These are phyloP conservation scores for Drosophila santomea DNA, from an alignment of 1,140 invertebrate species.

Conservation along the genomic window DNA sequence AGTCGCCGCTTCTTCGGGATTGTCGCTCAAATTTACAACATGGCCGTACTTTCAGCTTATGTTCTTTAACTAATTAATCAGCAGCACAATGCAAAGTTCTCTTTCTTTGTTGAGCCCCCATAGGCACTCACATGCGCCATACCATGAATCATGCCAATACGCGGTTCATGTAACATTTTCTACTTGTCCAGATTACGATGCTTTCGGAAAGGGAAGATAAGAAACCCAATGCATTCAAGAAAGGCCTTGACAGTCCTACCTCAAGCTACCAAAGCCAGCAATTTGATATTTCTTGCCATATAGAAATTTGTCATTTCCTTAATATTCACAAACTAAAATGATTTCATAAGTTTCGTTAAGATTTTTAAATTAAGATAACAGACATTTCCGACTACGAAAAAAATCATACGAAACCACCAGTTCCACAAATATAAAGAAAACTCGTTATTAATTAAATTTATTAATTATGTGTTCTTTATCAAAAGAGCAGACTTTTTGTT, in stretches of 20 bases:
- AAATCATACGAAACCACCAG: not conserved
- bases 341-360: not conserved
- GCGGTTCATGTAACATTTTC: conserved; percentile 1
- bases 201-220: conserved; percentile 1
- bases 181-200: not conserved
- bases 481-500: conserved; percentile 72
- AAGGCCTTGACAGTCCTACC: conserved; percentile 1
- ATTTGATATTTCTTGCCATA: not conserved
- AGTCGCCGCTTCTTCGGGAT: conserved; percentile 11
- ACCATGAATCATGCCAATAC: conserved; percentile 6
- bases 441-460: conserved; percentile 57
- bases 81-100: conserved; percentile 24
- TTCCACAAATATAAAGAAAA: not conserved
- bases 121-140: not conserved
- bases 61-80: conserved; percentile 18
- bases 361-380: not conserved
- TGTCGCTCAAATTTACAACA: conserved; percentile 18
- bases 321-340: not conserved
- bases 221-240: not conserved
- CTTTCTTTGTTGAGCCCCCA: conserved; percentile 25
- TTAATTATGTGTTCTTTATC: conserved; percentile 64
- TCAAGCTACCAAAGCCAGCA: not conserved
- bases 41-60: conserved; percentile 1
- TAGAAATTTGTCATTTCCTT: not conserved
- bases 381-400: not conserved